These are phyloP conservation scores for Drosophila mulleri DNA, from an alignment of 2,888 invertebrate genomes.

Conservation along the genomic window DNA sequence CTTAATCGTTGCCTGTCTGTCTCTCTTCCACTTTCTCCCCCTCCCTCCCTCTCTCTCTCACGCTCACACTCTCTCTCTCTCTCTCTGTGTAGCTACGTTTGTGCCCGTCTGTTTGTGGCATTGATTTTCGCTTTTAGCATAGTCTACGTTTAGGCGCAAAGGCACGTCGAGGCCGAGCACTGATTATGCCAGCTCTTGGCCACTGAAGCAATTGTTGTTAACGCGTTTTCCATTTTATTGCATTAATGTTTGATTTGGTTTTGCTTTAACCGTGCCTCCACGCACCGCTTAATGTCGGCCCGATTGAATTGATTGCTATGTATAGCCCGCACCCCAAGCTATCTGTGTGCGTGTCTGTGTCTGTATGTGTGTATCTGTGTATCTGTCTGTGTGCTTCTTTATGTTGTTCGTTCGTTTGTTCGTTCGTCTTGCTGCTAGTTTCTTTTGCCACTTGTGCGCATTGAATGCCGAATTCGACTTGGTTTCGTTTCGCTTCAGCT, in stretches of 20 bases:
- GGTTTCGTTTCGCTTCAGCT: slow-evolving; percentile 59
- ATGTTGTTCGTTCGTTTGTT: slow-evolving; percentile 7
- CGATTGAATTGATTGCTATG: slow-evolving; percentile 71
- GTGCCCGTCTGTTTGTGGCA: slow-evolving; percentile 46
- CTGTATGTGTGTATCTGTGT: slow-evolving; percentile 23
- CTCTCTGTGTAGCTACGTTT: not conserved
- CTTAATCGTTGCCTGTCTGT: slow-evolving; percentile 57
- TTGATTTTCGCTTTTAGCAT: slow-evolving; percentile 71
- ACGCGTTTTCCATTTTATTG: slow-evolving; percentile 83
- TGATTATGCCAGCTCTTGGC: slow-evolving; percentile 50
- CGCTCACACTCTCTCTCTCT: not conserved
- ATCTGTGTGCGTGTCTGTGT: slow-evolving; percentile 9
- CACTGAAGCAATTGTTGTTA: slow-evolving; percentile 79
- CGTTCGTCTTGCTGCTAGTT: slow-evolving; percentile 35
- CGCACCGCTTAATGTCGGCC: slow-evolving; percentile 39
- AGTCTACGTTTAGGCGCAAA: slow-evolving; percentile 63
- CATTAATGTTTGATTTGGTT: slow-evolving; percentile 82
- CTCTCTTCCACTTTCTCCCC: slow-evolving; percentile 9
- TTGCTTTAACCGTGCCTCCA: slow-evolving; percentile 38
- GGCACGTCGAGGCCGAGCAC: slow-evolving; percentile 42
- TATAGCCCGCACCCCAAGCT: slow-evolving; percentile 9
- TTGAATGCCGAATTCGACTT: slow-evolving; percentile 50
- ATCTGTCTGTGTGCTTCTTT: slow-evolving; percentile 9
- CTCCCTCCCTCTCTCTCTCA: not conserved
- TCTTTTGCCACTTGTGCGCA: slow-evolving; percentile 42